Evolutionary conservation across 2,113 vertebrate species (phyloP), one percentile per base, ranked within the genome.

Genomic region (Athene noctua): DNA sequence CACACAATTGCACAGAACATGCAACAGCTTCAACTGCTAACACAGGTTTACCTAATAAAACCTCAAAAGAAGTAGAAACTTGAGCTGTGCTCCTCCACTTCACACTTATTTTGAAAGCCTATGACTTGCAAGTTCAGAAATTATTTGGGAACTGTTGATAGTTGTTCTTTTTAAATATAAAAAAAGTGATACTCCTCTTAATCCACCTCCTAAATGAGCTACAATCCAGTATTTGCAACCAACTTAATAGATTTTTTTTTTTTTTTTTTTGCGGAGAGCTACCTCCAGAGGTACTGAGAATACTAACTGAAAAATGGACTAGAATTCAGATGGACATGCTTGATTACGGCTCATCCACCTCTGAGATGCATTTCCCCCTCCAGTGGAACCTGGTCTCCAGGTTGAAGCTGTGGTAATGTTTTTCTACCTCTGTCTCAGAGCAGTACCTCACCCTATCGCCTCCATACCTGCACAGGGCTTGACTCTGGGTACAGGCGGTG

Each of bases 201-300:
- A 21, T 13, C 10, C 32, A 46, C 20, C 17, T 67, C 63, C 30
- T 66, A 65, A 77, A 46, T 25, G 4, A 89, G 17, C 30, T 63
- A 49, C 32, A 63, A 10, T 67, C 38, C 47, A 15, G 2, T 38
- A 92, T 8, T 36, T 59, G 29, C n/a, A 88, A 47, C 6, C 10
- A 51, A 54, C 11, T 46, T 34, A 40, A 38, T 7, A 11, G 0
- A 15, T 3, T 0, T 29, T 27, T 59, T 32, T 38, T 38, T 3
- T 0, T 29, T 27, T 59, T 32, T 38, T 38, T 38, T 5, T 18
- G 5, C 15, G 23, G 9, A n/a, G 8, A 12, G 19, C 32, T 46
- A 27, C 27, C 38, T 81, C 38, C 32, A 67, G n/a, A 85, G 92
- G 6, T 25, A 23, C 3, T 40, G 22, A 59, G 27, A 68, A 22